Conservation (phyloP, 2,113 vertebrate species). For the Phrynosoma platyrhinos region DNA sequence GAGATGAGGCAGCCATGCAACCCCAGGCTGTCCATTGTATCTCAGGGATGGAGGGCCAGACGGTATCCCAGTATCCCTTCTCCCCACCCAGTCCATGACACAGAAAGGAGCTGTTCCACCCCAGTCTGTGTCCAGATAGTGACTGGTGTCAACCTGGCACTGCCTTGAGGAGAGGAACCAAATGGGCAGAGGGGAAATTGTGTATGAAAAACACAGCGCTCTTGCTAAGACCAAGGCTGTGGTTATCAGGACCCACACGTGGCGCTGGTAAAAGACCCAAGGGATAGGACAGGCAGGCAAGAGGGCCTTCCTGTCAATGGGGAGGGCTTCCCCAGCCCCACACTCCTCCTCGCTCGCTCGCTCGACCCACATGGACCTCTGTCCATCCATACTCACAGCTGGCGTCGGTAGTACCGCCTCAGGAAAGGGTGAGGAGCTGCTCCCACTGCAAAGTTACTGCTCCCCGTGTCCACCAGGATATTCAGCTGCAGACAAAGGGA, state of each 20-base stretch:
- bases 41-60: background rate
- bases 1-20: background rate
- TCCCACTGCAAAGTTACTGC: constrained; percentile 98
- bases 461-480: constrained; percentile 97
- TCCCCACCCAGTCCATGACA: background rate
- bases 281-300: no score
- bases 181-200: background rate
- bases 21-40: constrained; percentile 45
- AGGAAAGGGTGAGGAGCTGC: constrained; percentile 94
- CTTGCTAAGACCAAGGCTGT: no score
- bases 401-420: constrained; percentile 92
- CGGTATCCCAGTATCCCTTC: background rate
- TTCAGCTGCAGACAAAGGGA: constrained; percentile 83
- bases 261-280: no score
- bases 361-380: background rate
- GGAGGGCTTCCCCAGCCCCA: background rate
- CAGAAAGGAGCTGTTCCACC: background rate
- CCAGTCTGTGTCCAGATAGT: background rate
- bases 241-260: no score
- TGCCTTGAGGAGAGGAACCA: background rate
- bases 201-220: no score
- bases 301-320: background rate
- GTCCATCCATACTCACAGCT: constrained; percentile 85
- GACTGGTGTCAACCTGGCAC: background rate
- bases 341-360: background rate